phyloP scores from a whole-genome alignment of 2,888 invertebrate species.

The Meliscaeva auricollis region DNA sequence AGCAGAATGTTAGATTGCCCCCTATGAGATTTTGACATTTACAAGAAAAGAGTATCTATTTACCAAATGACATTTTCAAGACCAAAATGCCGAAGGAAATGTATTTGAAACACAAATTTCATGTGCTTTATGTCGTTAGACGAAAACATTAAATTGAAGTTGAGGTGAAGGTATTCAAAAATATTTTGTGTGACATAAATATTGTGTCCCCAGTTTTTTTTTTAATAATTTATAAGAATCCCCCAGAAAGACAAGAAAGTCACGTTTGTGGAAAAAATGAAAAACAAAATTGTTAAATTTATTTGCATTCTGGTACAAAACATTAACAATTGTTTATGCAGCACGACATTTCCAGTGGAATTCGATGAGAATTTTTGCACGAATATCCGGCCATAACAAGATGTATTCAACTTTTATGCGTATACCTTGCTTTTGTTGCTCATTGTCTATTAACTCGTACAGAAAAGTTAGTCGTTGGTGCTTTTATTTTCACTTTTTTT shows the following conservation, averaged over 20 bases:
- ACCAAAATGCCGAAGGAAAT: too few species aligned
- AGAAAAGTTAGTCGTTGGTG: conserved; percentile 68
- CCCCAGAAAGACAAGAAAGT: not conserved
- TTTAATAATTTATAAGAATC: conserved; percentile 7
- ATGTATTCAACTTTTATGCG: conserved; percentile 73
- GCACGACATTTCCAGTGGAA: conserved; percentile 40
- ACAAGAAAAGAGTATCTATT: too few species aligned
- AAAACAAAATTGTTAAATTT: conserved; percentile 29
- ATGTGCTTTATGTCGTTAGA: too few species aligned
- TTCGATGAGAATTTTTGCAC: conserved; percentile 55
- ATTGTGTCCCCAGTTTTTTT: not conserved
- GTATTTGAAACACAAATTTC: too few species aligned
- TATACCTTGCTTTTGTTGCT: conserved; percentile 51
- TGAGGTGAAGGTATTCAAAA: not conserved
- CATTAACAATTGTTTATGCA: conserved; percentile 41
- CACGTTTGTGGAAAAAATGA: conserved; percentile 15
- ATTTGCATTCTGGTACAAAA: conserved; percentile 37
- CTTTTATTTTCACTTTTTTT: conserved; percentile 2
- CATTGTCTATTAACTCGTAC: conserved; percentile 73
- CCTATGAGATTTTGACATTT: too few species aligned
- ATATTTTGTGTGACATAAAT: conserved; percentile 13
- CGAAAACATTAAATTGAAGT: too few species aligned
- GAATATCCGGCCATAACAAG: conserved; percentile 66
- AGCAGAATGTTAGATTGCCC: too few species aligned
- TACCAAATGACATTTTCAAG: too few species aligned